A percentile compares a stretch with the other conserved stretches of the same genome.
Conservation (phyloP, 2,113 vertebrate genomes). For the Trichechus manatus region DNA sequence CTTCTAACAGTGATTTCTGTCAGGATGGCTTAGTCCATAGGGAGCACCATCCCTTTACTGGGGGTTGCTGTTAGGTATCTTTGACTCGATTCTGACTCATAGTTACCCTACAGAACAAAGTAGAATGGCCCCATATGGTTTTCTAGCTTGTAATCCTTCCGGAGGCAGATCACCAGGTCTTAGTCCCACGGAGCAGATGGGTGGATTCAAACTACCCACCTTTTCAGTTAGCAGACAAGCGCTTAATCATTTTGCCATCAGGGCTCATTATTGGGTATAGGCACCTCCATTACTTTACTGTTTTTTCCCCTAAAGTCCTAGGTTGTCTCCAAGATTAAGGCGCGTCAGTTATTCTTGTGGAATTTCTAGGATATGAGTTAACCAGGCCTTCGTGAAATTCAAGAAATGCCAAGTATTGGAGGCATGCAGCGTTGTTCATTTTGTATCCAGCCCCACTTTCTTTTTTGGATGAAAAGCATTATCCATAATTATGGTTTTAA, state of each 20-base stretch:
- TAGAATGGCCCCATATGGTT: neutral
- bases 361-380: neutral
- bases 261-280: neutral
- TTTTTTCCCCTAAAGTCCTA: neutral
- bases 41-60: neutral
- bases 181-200: neutral
- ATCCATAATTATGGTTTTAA: neutral
- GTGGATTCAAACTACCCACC: neutral
- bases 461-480: neutral
- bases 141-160: neutral
- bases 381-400: neutral
- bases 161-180: too few relatives aligned
- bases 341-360: neutral
- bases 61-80: neutral
- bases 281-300: accelerated
- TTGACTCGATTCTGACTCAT: neutral
- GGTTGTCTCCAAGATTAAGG: neutral
- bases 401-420: neutral
- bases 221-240: neutral
- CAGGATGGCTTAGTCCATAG: neutral
- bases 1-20: neutral
- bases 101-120: neutral
- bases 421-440: neutral
- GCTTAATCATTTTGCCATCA: neutral
- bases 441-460: neutral